Evolutionary conservation across 2,888 invertebrate species (phyloP).

Genomic region (Rhagium mordax): DNA sequence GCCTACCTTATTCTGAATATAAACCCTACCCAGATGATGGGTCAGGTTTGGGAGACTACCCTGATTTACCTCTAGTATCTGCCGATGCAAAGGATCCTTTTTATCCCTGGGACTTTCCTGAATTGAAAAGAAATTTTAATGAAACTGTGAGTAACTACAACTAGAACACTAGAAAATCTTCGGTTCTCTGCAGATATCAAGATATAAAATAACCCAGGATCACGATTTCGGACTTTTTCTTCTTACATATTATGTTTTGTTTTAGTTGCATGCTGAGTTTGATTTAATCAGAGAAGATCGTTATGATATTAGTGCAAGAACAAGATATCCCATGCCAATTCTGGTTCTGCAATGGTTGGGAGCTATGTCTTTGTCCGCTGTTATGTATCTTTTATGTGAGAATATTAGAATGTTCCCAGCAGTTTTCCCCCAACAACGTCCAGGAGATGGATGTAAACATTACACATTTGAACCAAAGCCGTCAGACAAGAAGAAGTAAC

Average conservation of each 20-base stretch:
- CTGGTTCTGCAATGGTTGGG: conserved; percentile 74
- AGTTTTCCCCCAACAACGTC: conserved; percentile 78
- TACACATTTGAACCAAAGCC: conserved; percentile 75
- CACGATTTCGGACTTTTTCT: too few species aligned
- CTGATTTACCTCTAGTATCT: conserved; percentile 81
- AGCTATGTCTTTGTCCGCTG: conserved; percentile 70
- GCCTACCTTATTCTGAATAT: conserved; percentile 87
- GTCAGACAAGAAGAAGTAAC: neutral
- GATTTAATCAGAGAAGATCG: conserved; percentile 84
- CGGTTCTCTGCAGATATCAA: too few species aligned
- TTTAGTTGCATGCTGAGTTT: conserved; percentile 78
- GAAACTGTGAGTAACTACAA: conserved; percentile 78
- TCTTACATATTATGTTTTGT: too few species aligned
- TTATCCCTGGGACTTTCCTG: conserved; percentile 90
- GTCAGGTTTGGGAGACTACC: conserved; percentile 88
- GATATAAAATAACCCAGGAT: too few species aligned
- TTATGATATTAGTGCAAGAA: conserved; percentile 74
- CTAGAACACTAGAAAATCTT: too few species aligned
- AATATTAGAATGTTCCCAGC: conserved; percentile 77
- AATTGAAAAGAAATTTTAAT: conserved; percentile 85
- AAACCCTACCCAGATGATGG: conserved; percentile 85
- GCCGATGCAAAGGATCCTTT: conserved; percentile 82
- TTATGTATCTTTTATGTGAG: conserved; percentile 73
- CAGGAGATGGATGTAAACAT: conserved; percentile 74
- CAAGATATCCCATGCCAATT: conserved; percentile 71